Evolutionary conservation across 2,797 vertebrate species (phyloP), one percentile per base, ranked within the genome.

Genomic region (Sebastiscus tertius): DNA sequence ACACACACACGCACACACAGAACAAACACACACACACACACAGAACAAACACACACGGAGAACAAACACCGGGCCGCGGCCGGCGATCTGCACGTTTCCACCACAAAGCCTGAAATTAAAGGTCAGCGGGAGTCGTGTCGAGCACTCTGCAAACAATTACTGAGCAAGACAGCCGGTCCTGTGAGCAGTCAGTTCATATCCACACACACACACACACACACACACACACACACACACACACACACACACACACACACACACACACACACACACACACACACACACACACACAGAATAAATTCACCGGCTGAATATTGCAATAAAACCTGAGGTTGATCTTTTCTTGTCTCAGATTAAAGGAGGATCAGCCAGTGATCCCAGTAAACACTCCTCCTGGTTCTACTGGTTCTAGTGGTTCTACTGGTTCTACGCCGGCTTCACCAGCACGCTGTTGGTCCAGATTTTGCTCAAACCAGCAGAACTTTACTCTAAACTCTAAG

Each of bases 71-170:
- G 71, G 78, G 62, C 78, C 16, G 24, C 18, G 54, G 70, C 33
- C 73, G 31, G n/a, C 13, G 59, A 81, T 66, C 80, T 63, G 76
- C 84, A 84, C 80, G 36, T 76, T 82, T 82, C 74, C 75, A 73
- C 67, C 68, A 74, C 72, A 85, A 77, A 87, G 77, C 74, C 82
- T 82, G 67, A 83, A 85, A 85, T 87, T 75, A 90, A 92, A 92
- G 90, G 90, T 92, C 90, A 90, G 80, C 61, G 20, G 73, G 76
- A 84, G 83, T 82, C 81, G 56, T 80, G 82, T 81, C 42, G 70
- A 85, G 73, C 62, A 65, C 83, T 87, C 83, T 82, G 82, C 85
- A 89, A 90, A 91, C 88, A 88, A 89, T 91, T 89, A 89, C 81
- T 78, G 86, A 85, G 80, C 77, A 62, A 61, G 65, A 80, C 79